Evolutionary conservation across 1,140 invertebrate species (phyloP).

Genomic region (Pachyrhynchus sulphureomaculatus): DNA sequence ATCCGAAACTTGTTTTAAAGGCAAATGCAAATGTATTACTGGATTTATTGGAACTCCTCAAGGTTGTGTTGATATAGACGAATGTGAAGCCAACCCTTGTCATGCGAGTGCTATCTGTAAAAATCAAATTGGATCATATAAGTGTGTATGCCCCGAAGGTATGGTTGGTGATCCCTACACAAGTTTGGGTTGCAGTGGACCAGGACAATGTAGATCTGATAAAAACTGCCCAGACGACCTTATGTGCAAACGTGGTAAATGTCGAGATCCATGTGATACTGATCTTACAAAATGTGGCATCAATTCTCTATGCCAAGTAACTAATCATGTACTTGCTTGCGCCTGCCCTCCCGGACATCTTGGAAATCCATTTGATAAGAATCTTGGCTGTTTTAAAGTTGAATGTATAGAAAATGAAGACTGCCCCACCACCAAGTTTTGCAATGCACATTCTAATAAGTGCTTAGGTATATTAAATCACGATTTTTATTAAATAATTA

Average conservation of each 20-base stretch:
- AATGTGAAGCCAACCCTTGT: conserved; percentile 78
- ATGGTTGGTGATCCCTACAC: conserved; percentile 77
- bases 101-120: conserved; percentile 75
- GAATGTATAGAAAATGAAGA: conserved; percentile 78
- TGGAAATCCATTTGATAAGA: conserved; percentile 73
- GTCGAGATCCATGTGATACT: conserved; percentile 70
- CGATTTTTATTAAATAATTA: not conserved
- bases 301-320: conserved; percentile 70
- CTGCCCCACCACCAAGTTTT: conserved; percentile 73
- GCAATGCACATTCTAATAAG: conserved; percentile 72
- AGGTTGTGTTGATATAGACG: conserved; percentile 75
- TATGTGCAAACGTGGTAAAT: conserved; percentile 70
- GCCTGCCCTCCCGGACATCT: conserved; percentile 75
- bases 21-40: conserved; percentile 73
- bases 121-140: conserved; percentile 78
- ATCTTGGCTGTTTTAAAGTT: conserved; percentile 77
- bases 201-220: conserved; percentile 69
- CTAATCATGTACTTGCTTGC: conserved; percentile 69
- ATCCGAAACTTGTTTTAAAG: conserved; percentile 77
- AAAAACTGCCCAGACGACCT: conserved; percentile 70
- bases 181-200: conserved; percentile 67
- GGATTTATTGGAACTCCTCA: conserved; percentile 70
- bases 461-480: conserved; percentile 64
- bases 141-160: conserved; percentile 74
- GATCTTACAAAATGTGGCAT: conserved; percentile 64